Base-by-base conservation (phyloP, 2,888 invertebrate species). In the Hydroisotoma schaefferi region DNA sequence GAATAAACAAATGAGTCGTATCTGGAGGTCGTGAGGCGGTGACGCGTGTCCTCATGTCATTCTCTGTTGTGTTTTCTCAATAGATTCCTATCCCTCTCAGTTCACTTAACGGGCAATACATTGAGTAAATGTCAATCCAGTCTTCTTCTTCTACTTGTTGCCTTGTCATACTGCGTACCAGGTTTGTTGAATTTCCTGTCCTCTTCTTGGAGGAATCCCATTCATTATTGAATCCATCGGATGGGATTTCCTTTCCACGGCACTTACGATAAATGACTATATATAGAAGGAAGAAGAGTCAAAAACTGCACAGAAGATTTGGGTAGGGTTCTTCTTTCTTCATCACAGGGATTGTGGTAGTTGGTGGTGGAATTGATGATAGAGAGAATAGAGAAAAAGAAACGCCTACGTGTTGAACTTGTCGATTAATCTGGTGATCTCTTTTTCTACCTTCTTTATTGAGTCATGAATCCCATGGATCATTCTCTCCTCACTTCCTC, bases 1-100 rank as follows among this genome's bases (percentile, higher is more conserved):
- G 58, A 58, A 53, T 47, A 69, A 71, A 71, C 71, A 71, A 71
- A 71, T 68, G 71, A 69, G 68, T 68, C 66, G 63, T 71, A 67
- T 69, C 68, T 67, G 69, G 69, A 69, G 69, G 67, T 68, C 68
- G 69, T 59, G 67, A 69, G 63, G 67, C 57, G 67, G 65, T 67
- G 70, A 70, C 68, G 67, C 67, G 69, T 69, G 69, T 65, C 68
- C 20, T 61, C 61, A 57, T 68, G 63, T 69, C 65, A 64, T 57
- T 57, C 61, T 52, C 48, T 26, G 26, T 28, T 28, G 8, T 48
- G 25, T 40, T 40, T 48, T 48, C 27, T 48, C n/a, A 55, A 55
- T 55, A 44, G 29, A 22, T 18, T 37, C 15, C 33, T 20, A 18
- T 40, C 40, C 40, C 40, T 40, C 40, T 10, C 33, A 33, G 33